Evolutionary conservation across 2,797 vertebrate species (phyloP), one percentile per base, ranked within the genome.

Genomic region (Tokudaia tokunoshimensis): DNA sequence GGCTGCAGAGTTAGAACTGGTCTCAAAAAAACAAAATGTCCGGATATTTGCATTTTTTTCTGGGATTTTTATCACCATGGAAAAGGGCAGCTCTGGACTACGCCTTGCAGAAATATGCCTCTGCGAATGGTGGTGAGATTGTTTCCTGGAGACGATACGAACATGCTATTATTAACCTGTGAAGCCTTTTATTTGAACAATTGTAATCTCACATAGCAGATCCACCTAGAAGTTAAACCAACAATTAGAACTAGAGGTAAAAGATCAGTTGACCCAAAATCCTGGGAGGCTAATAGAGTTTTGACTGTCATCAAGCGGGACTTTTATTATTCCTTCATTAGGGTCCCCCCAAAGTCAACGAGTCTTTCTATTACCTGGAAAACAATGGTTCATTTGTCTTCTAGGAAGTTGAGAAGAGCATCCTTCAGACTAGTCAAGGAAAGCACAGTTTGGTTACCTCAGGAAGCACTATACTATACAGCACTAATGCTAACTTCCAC

Each of bases 121-220:
- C 87, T 94, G 37, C 94, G 91, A 97, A 96, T 75, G 83, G 93
- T n/a, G 10, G 37, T 90, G 86, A 91, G 87, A 96, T 94, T 2
- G 17, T 0, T 15, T 86, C 72, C 37, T 17, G 44, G 91, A 83
- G 95, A 95, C 65, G 75, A 74, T 3, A n/a, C 22, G 8, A 94
- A 83, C 1, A 74, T 55, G 74, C 83, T 84, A 80, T 83, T 78
- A 41, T 89, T 93, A 81, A 92, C 47, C 1, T 8, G 7, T 88
- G 93, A 89, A 96, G 6, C 65, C 89, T 81, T 92, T 96, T 37
- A 97, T 92, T 87, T 92, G 72, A 97, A 91, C 85, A 95, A 94
- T 92, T 97, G 67, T 96, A 92, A 96, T 86, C 12, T 84, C 52
- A n/a, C 5, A 65, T 3, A 61, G 1, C 34, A 85, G 55, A 75